Conservation (phyloP, 2,797 vertebrate genomes). For the Amniataba percoides region DNA sequence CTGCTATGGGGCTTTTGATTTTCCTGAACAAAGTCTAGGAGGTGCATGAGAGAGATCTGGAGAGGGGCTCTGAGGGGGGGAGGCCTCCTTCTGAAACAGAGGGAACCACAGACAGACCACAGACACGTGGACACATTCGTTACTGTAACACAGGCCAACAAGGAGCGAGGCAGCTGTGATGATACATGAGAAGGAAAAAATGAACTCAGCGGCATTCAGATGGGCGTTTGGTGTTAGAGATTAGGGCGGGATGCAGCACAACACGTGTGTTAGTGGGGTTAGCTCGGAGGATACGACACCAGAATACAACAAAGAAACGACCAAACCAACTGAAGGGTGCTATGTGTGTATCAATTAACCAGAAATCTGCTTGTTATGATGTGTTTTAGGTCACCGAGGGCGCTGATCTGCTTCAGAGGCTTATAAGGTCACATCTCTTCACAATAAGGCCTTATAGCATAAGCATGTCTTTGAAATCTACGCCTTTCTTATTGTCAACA, state of each 20-base stretch:
- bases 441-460: not conserved
- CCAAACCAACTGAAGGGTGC: constrained; percentile 26
- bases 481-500: not conserved
- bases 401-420: not conserved
- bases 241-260: constrained; percentile 39
- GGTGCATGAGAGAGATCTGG: constrained; percentile 88
- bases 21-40: constrained; percentile 78
- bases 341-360: constrained; percentile 5
- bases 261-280: constrained; percentile 59
- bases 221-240: constrained; percentile 32
- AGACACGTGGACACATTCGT: constrained; percentile 71
- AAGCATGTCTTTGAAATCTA: too few relatives aligned
- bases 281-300: not conserved
- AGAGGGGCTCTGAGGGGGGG: constrained; percentile 86
- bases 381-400: not conserved
- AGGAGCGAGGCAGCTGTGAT: constrained; percentile 15
- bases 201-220: constrained; percentile 31
- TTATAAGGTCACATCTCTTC: not conserved
- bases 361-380: not conserved
- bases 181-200: constrained; percentile 2
- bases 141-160: constrained; percentile 59
- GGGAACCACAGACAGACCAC: constrained; percentile 84
- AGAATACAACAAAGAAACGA: not conserved
- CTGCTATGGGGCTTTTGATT: constrained; percentile 33
- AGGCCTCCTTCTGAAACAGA: constrained; percentile 92